Conservation (phyloP, 2,888 invertebrate genomes). For the Ptychoptera contaminata region DNA sequence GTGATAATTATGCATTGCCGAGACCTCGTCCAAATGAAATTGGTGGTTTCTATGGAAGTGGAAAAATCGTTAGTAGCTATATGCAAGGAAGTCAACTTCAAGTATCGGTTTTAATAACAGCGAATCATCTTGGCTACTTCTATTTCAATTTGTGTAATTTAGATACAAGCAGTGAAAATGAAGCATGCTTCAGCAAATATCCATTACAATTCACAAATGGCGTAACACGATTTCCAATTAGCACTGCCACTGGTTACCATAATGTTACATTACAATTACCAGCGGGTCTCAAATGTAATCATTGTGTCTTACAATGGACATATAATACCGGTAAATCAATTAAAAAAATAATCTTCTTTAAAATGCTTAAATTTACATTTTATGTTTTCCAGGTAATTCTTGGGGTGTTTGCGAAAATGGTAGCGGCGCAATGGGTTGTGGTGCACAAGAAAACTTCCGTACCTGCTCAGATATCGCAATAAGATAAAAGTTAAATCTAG, state of each 20-base stretch:
- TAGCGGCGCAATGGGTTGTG: slow-evolving; percentile 30
- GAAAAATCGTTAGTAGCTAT: slow-evolving; percentile 32
- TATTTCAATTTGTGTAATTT: slow-evolving; percentile 35
- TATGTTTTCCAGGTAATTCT: slow-evolving; percentile 25
- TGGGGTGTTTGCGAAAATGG: slow-evolving; percentile 34
- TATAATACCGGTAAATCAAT: slow-evolving; percentile 30
- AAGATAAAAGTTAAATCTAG: no score
- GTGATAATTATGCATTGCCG: slow-evolving; percentile 31
- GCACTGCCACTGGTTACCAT: slow-evolving; percentile 15
- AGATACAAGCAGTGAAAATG: slow-evolving; percentile 30
- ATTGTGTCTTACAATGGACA: slow-evolving; percentile 40
- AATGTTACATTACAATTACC: slow-evolving; percentile 28
- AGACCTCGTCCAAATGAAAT: slow-evolving; percentile 37
- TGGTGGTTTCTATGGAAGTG: slow-evolving; percentile 35
- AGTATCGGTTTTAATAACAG: slow-evolving; percentile 27
- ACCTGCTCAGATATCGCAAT: slow-evolving; percentile 33
- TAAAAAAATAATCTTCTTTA: background rate
- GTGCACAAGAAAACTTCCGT: slow-evolving; percentile 35
- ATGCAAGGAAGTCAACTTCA: slow-evolving; percentile 17
- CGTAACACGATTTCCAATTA: slow-evolving; percentile 14
- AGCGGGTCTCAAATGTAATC: slow-evolving; percentile 30
- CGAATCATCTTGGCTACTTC: slow-evolving; percentile 35
- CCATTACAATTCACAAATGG: slow-evolving; percentile 23
- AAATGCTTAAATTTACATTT: background rate
- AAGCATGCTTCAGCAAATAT: slow-evolving; percentile 34